phyloP scores from a whole-genome alignment of 1,140 invertebrate species.

The Drosophila quadrilineata region DNA sequence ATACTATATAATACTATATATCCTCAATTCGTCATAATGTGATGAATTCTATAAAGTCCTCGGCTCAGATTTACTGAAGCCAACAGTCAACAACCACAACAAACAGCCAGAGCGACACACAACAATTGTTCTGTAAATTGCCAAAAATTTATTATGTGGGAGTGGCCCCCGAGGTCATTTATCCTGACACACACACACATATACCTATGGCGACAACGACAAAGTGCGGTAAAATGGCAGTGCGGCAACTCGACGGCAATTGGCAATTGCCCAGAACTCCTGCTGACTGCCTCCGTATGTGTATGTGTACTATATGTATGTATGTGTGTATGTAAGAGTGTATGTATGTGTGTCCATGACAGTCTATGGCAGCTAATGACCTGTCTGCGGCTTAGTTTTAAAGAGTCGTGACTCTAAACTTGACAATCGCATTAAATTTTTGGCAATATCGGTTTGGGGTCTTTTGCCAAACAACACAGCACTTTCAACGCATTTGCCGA shows the following conservation, averaged over 20 bases:
- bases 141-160: conserved; percentile 49
- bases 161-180: conserved; percentile 38
- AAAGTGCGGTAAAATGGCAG: too few species aligned
- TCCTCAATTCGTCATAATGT: conserved; percentile 1
- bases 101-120: background rate
- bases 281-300: too few species aligned
- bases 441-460: background rate
- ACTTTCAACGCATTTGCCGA: too few species aligned
- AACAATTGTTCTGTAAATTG: conserved; percentile 62
- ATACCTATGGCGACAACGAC: too few species aligned
- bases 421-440: conserved; percentile 21
- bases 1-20: background rate
- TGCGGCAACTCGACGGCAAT: too few species aligned
- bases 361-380: conserved; percentile 47
- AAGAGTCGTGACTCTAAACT: conserved; percentile 13
- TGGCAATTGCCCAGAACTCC: conserved; percentile 15
- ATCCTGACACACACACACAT: conserved; percentile 10
- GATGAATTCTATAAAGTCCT: conserved; percentile 55
- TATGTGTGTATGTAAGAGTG: too few species aligned
- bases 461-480: too few species aligned
- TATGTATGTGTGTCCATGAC: background rate
- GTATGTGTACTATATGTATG: too few species aligned
- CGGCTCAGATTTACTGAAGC: conserved; percentile 41
- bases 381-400: conserved; percentile 42
- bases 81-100: background rate